Base-by-base conservation (phyloP, 1,140 invertebrate species). In the Lysiphlebus fabarum region DNA sequence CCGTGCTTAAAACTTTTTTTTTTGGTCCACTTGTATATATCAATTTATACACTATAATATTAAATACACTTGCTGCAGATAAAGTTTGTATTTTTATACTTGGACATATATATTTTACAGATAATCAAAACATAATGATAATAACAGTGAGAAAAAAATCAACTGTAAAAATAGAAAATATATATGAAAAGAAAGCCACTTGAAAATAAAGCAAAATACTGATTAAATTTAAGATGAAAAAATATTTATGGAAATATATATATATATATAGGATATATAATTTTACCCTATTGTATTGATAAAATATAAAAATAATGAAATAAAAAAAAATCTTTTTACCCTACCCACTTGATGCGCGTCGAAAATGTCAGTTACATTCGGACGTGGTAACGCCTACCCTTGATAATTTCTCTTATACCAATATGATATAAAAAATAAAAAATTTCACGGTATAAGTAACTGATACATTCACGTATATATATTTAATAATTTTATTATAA, bases 191-290 rank as follows among this genome's bases (percentile, higher is more conserved):
- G 17, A 26, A 26, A 26, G 17, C 50, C 12, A 53, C 42, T 40
- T 17, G 14, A 49, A 49, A 41, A 38, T 38, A 34, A 49, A 12
- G 55, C 34, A 49, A 36, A 44, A 40, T 47, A 26, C 17, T 37
- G 59, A 50, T 54, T 50, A 56, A 54, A 54, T 57, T 62, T 62
- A 48, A 38, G 43, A 51, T 56, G 56, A 56, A 64, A 59, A 62
- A 62, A 66, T 75, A 69, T 77, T 77, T 77, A 78, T 77, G 75
- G 70, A 77, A 77, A 26, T 76, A 76, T 71, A 75, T 68, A 33
- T 49, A 36, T 34, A 44, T 36, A 36, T 26, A 17, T 43, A 14
- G 3, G 11, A 26, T 47, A 33, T 26, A 51, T n/a, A 37, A 33
- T 51, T 50, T 41, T 42, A 7, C 26, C 44, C 56, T 58, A 34